Evolutionary conservation across 2,888 invertebrate genomes (phyloP), one percentile per base, ranked within the genome.

Genomic region (Diploptera punctata): DNA sequence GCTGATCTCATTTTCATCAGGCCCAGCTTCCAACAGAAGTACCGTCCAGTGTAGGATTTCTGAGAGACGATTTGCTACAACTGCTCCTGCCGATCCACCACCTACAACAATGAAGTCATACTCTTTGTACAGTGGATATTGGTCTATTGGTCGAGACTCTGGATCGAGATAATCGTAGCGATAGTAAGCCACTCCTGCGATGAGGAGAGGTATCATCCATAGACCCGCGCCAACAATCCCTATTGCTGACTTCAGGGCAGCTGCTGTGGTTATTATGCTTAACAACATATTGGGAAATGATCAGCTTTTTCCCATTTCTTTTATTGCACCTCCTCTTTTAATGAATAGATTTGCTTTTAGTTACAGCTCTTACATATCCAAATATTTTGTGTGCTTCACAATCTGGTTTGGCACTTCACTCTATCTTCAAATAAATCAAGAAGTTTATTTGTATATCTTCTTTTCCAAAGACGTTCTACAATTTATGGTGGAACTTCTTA

Each of bases 81-180:
- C 96, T 0, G 95, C 94, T 0, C 96, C 96, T 0, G 96, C 96
- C 0, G 95, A 94, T 0, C 97, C 97, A 1, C 92, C 94, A 2
- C 95, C 95, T 3, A 95, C 86, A 1, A 95, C 87, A 29, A 95
- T 86, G 79, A 95, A 95, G 80, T 95, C 95, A 80, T 95, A 95
- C 79, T 93, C 93, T n/a, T 85, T 85, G 72, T 85, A 83, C 16
- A 91, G 83, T 29, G 88, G 89, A 73, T 89, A 87, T 75, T 88
- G 89, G 79, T 94, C 90, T 74, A 90, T 84, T 0, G 93, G 90
- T 65, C 87, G 88, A 2, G 92, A 90, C 82, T 95, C 95, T 0
- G 95, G 95, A 80, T 95, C 95, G 26, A 91, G 86, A 33, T 88
- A 88, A 80, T 92, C 93, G 81, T 95, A 95, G 77, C 91, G 91